Evolutionary conservation across 2,113 vertebrate genomes (phyloP).

Genomic region (human (Homo sapiens)): DNA sequence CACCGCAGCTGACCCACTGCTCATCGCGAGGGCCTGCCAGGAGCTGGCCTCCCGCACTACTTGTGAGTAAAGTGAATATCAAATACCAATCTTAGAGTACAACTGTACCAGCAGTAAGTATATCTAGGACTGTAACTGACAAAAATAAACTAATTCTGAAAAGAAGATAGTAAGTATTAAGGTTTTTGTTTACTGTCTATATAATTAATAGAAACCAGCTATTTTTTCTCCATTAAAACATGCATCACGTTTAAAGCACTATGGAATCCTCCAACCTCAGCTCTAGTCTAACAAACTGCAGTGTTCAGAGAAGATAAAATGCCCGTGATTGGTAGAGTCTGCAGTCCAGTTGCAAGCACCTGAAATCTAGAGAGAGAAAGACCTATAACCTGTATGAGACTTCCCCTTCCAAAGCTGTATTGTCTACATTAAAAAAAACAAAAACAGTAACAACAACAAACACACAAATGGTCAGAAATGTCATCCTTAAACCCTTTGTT

Average conservation of each 20-base stretch:
- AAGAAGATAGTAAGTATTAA: slow-evolving; percentile 92
- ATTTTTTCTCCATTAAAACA: slow-evolving; percentile 90
- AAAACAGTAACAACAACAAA: slow-evolving; percentile 46
- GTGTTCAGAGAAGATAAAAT: slow-evolving; percentile 86
- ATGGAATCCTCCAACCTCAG: slow-evolving; percentile 88
- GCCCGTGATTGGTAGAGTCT: slow-evolving; percentile 86
- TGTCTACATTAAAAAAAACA: slow-evolving; percentile 65
- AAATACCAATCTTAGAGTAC: slow-evolving; percentile 93
- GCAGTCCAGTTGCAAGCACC: slow-evolving; percentile 87
- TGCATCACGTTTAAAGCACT: slow-evolving; percentile 89
- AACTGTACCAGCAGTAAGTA: slow-evolving; percentile 99
- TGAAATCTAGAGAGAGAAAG: slow-evolving; percentile 85
- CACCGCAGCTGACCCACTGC: slow-evolving; percentile 80
- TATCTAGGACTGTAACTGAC: slow-evolving; percentile 94
- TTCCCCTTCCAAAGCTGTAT: slow-evolving; percentile 83
- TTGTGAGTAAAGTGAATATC: slow-evolving; percentile 87
- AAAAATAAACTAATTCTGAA: slow-evolving; percentile 92
- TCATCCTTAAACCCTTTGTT: slow-evolving; percentile 81
- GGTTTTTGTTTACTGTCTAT: slow-evolving; percentile 91
- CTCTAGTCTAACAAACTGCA: slow-evolving; percentile 89
- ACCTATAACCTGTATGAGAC: slow-evolving; percentile 84
- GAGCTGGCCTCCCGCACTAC: slow-evolving; percentile 86
- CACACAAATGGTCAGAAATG: slow-evolving; percentile 77
- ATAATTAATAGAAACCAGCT: slow-evolving; percentile 99
- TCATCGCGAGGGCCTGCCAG: slow-evolving; percentile 87